Evolutionary conservation across 2,888 invertebrate species (phyloP), one percentile per base, ranked within the genome.

Genomic region (Poecilus cupreus): DNA sequence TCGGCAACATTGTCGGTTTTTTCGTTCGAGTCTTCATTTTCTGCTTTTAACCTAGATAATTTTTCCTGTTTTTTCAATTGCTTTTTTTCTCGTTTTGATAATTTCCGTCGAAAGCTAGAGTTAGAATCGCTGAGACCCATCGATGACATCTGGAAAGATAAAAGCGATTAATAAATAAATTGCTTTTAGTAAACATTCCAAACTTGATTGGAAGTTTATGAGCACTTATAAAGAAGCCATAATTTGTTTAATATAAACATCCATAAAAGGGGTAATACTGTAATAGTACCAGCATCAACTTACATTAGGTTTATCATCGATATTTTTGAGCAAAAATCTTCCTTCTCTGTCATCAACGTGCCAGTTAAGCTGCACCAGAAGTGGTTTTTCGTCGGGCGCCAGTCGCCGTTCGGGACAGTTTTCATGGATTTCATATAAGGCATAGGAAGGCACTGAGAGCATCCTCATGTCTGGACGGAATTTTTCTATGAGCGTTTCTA

Each of bases 391-490:
- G 86, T 97, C 96, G 20, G 95, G 94, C 84, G 94, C 94, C 87
- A 99, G 91, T 86, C 95, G 93, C 82, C 99, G 92, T 90, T 99
- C 99, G 51, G 94, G 93, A 83, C 94, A 93, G 37, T 89, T 88
- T 83, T 89, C 89, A 89, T 94, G 94, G 76, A 94, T 92, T 90
- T 94, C 94, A 90, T 94, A 94, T 83, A 94, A 90, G 43, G 94
- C 94, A 88, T 94, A 94, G 85, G 94, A 94, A 82, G 94, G 94
- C 83, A 94, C 92, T 16, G 94, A 94, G 83, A 94, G 87, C 98
- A 99, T 99, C 84, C 98, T 93, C 97, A 99, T 98, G 91, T 99
- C 99, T 18, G 99, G 99, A 87, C 99, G 95, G 91, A 99, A 99
- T 91, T 99, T 99, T 90, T 99, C 99, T 85, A 99, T 97, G 84